Conservation (phyloP, 2,797 vertebrate species). For the Rhinella marina region DNA sequence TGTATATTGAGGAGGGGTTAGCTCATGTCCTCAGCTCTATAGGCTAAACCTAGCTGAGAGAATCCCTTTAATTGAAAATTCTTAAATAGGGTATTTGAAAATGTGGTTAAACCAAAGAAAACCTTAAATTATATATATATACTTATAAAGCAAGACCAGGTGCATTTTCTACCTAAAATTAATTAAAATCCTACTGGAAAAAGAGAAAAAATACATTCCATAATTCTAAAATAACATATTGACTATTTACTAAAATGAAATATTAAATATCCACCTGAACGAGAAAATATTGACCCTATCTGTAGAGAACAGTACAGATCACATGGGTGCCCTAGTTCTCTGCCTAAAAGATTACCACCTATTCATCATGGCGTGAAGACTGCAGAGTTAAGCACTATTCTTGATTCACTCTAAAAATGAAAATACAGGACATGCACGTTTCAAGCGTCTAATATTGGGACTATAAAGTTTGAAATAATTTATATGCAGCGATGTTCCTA, state of each 20-base stretch:
- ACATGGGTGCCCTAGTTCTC: conserved; percentile 4
- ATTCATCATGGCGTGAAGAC: neutral
- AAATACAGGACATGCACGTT: conserved; percentile 1
- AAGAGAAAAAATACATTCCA: neutral
- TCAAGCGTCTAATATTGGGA: neutral
- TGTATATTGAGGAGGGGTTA: too few species aligned
- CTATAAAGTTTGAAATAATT: neutral
- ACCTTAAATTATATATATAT: too few species aligned
- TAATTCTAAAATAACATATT: neutral
- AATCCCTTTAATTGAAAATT: too few species aligned
- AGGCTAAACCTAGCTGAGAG: too few species aligned
- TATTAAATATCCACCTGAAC: neutral
- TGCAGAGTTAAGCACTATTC: conserved; percentile 1
- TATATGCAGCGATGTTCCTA: neutral
- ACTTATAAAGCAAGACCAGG: neutral
- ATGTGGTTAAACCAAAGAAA: too few species aligned
- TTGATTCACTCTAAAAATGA: conserved; percentile 7
- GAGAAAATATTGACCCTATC: neutral
- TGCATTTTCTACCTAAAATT: neutral
- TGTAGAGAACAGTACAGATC: neutral
- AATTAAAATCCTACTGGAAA: neutral
- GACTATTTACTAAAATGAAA: neutral
- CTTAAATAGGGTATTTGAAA: too few species aligned
- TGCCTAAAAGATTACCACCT: neutral
- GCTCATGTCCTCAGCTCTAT: too few species aligned